Percentiles rank a stretch among this genome's conserved stretches.
Evolutionary conservation across 2,113 vertebrate species (phyloP).

Genomic region (Rhinogobius similis): DNA sequence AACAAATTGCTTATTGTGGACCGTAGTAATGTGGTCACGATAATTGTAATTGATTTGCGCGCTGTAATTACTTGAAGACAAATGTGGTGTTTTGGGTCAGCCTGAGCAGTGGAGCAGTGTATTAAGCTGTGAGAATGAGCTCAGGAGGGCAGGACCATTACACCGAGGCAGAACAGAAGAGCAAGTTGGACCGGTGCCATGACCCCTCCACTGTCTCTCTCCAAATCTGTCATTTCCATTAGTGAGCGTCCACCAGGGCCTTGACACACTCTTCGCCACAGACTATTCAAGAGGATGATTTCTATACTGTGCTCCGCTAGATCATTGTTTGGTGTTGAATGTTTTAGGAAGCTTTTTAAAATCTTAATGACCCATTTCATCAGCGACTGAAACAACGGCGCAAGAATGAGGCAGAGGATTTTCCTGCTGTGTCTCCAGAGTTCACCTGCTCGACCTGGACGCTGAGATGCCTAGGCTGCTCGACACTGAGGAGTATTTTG

Average conservation of each 20-base stretch:
- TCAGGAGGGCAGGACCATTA: slow-evolving; percentile 59
- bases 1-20: slow-evolving; percentile 50
- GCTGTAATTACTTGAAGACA: slow-evolving; percentile 56
- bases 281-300: slow-evolving; percentile 55
- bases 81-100: slow-evolving; percentile 44
- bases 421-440: too few relatives aligned
- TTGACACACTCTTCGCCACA: slow-evolving; percentile 64
- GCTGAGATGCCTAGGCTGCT: too few relatives aligned
- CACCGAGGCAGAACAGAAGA: slow-evolving; percentile 60
- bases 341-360: too few relatives aligned
- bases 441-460: too few relatives aligned
- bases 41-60: slow-evolving; percentile 61
- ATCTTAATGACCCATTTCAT: too few relatives aligned
- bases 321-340: too few relatives aligned
- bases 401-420: too few relatives aligned
- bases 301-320: too few relatives aligned
- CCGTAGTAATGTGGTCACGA: slow-evolving; percentile 24
- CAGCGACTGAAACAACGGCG: too few relatives aligned
- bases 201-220: slow-evolving; percentile 67
- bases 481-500: too few relatives aligned
- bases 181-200: slow-evolving; percentile 68
- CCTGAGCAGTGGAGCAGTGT: slow-evolving; percentile 5
- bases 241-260: slow-evolving; percentile 60
- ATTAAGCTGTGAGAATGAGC: slow-evolving; percentile 59
- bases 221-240: slow-evolving; percentile 73